phyloP scores from a whole-genome alignment of 2,888 invertebrate genomes.

The Xestia c-nigrum region DNA sequence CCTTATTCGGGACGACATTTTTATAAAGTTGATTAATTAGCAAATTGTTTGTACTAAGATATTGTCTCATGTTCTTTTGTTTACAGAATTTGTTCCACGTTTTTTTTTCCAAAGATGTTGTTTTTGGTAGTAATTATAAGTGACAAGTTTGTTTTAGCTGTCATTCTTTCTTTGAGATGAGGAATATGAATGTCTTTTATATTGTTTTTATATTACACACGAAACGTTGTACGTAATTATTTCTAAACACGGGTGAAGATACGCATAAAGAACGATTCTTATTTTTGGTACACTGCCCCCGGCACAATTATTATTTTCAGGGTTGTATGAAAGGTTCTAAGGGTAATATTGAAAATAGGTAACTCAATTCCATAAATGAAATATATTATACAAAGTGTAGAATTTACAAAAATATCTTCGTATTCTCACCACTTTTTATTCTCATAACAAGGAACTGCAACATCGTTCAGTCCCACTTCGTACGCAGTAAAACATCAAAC shows the following conservation, averaged over 20 bases:
- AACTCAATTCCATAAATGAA: neutral
- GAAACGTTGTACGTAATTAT: neutral
- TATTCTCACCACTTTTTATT: neutral
- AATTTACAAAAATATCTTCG: neutral
- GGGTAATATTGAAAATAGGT: neutral
- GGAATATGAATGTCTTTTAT: neutral
- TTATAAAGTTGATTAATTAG: constrained; percentile 65
- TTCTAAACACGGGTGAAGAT: neutral
- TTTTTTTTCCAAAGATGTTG: constrained; percentile 18
- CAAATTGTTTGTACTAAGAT: constrained; percentile 52
- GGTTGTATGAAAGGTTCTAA: neutral
- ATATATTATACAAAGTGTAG: neutral
- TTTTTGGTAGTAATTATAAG: constrained; percentile 35
- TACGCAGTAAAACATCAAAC: neutral
- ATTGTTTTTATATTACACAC: neutral
- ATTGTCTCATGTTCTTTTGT: constrained; percentile 52
- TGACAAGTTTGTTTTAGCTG: constrained; percentile 14
- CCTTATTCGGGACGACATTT: constrained; percentile 52
- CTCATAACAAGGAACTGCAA: neutral
- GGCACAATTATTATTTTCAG: neutral
- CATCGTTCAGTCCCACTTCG: neutral
- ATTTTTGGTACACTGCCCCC: neutral
- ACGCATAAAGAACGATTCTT: neutral
- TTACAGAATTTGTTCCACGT: constrained; percentile 27
- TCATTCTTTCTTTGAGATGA: neutral